Evolutionary conservation across 37 sponge, comb jelly and placozoan genomes (phyloP).

Genomic region (Agelas oroides): DNA sequence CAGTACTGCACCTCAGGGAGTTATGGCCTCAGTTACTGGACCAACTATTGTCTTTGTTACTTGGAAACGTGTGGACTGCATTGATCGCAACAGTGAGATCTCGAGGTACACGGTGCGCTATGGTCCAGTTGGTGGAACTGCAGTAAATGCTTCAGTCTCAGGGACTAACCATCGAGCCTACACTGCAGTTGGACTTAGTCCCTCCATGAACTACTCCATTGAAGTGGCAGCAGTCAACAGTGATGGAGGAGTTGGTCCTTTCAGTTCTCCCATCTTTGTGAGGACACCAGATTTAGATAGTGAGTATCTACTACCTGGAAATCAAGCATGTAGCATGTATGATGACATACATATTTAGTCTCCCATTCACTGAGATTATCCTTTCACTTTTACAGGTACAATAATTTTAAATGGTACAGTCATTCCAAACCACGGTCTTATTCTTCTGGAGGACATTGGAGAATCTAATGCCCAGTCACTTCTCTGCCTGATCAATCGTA

Average conservation of each 20-base stretch:
- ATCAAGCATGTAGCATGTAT: too few relatives aligned
- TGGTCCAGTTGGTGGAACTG: neutral
- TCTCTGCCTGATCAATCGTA: too few relatives aligned
- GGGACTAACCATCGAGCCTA: neutral
- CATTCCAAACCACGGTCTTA: too few relatives aligned
- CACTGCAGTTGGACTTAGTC: neutral
- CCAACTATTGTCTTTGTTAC: constrained; percentile 3
- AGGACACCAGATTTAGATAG: too few relatives aligned
- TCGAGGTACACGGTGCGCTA: constrained; percentile 40
- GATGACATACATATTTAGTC: too few relatives aligned
- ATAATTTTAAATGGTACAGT: too few relatives aligned
- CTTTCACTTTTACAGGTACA: too few relatives aligned
- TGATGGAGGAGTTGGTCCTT: constrained; percentile 4
- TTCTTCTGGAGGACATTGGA: too few relatives aligned
- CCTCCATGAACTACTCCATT: constrained; percentile 25
- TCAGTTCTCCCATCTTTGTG: neutral
- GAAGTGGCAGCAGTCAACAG: constrained; percentile 39
- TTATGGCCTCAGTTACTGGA: neutral
- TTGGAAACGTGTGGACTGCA: constrained; percentile 33
- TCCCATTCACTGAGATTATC: too few relatives aligned
- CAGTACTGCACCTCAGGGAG: neutral
- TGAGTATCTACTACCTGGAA: too few relatives aligned
- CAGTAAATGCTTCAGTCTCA: neutral
- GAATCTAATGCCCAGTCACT: too few relatives aligned
- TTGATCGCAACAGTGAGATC: constrained; percentile 38